Conservation (phyloP, 2,113 vertebrate species). For the Aegotheles bennettii region DNA sequence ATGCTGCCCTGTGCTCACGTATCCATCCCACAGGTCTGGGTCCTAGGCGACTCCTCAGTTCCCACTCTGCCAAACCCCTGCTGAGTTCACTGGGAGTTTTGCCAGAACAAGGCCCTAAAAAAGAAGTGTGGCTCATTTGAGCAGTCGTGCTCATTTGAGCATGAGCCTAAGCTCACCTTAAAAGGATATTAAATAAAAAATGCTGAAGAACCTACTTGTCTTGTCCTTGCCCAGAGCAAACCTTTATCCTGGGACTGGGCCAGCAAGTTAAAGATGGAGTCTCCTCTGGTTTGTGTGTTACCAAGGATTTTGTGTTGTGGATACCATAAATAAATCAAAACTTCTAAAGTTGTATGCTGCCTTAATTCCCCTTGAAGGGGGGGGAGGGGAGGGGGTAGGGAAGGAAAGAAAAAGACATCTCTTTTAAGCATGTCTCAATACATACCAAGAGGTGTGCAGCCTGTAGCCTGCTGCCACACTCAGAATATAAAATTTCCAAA, state of each 20-base stretch:
- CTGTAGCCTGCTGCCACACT: slow-evolving; percentile 32
- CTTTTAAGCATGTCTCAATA: not conserved
- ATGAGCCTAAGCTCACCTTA: not conserved
- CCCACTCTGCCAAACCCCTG: not conserved
- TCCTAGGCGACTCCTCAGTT: not conserved
- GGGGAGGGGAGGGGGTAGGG: fast-evolving
- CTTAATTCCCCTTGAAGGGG: not conserved
- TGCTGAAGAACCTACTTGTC: not conserved
- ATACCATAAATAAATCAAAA: not conserved
- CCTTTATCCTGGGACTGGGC: not conserved
- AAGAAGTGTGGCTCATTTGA: slow-evolving; percentile 5
- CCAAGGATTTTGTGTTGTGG: not conserved
- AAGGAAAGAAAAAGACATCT: not conserved
- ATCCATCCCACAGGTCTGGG: not conserved
- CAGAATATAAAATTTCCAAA: slow-evolving; percentile 52
- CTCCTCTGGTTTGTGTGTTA: not conserved
- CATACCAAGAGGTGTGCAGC: not conserved
- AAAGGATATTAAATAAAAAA: slow-evolving; percentile 16
- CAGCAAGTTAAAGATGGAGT: not conserved
- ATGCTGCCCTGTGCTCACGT: not conserved
- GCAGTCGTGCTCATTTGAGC: not conserved
- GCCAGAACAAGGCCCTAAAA: slow-evolving; percentile 3
- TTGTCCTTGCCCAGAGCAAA: slow-evolving; percentile 15
- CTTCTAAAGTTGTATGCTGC: not conserved
- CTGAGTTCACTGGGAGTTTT: slow-evolving; percentile 9